Evolutionary conservation across 1,140 invertebrate species (phyloP).

Genomic region (Zaprionus camerounensis): DNA sequence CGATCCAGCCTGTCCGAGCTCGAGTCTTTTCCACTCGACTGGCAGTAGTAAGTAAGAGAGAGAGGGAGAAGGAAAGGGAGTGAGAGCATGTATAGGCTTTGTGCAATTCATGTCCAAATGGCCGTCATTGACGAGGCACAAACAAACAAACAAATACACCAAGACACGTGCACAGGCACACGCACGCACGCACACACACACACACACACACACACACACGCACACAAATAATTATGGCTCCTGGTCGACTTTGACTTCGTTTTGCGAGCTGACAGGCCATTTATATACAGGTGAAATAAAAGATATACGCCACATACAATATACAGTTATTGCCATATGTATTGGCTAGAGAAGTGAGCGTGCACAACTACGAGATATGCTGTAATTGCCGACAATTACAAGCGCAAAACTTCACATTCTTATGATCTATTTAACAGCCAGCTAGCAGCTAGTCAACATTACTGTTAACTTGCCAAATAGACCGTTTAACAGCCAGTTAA

Average conservation of each 20-base stretch:
- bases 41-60: neutral
- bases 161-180: slow-evolving; percentile 21
- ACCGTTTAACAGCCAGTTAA: too few species aligned
- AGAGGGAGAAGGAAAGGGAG: neutral
- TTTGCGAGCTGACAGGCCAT: slow-evolving; percentile 74
- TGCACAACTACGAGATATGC: slow-evolving; percentile 7
- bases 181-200: slow-evolving; percentile 19
- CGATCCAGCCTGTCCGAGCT: slow-evolving; percentile 48
- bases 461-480: too few species aligned
- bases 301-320: slow-evolving; percentile 15
- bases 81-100: slow-evolving; percentile 50
- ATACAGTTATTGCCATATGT: slow-evolving; percentile 1
- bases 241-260: slow-evolving; percentile 40
- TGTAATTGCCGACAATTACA: neutral
- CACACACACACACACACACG: slow-evolving; percentile 15
- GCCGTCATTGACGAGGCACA: slow-evolving; percentile 40
- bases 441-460: neutral
- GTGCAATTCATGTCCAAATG: slow-evolving; percentile 73
- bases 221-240: slow-evolving; percentile 68
- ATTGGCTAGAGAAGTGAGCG: neutral
- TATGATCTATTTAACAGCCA: neutral
- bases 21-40: slow-evolving; percentile 3
- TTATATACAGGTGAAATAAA: slow-evolving; percentile 42
- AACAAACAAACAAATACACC: slow-evolving; percentile 25
- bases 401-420: neutral